phyloP scores from a whole-genome alignment of 2,888 invertebrate species.

The Melitaea athalia region DNA sequence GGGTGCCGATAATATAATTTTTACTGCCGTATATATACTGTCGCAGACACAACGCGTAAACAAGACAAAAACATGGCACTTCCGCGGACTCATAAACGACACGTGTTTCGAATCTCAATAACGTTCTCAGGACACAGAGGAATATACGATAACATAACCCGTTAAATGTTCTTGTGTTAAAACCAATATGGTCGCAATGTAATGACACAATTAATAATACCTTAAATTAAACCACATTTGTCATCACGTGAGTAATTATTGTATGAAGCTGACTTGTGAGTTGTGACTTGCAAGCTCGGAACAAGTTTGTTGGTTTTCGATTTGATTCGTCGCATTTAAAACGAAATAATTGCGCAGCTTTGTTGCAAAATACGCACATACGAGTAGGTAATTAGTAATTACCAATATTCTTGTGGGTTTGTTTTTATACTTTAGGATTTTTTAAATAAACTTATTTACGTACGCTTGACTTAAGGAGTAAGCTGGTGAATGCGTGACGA shows the following conservation, averaged over 20 bases:
- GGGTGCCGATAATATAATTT: conserved; percentile 61
- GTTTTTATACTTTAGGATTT: background rate
- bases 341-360: background rate
- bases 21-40: conserved; percentile 55
- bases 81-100: conserved; percentile 13
- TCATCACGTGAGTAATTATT: background rate
- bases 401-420: background rate
- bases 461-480: no score
- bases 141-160: conserved; percentile 3
- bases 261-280: background rate
- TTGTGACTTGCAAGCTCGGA: background rate
- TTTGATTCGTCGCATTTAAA: conserved; percentile 1
- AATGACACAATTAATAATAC: background rate
- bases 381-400: no score
- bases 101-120: conserved; percentile 31
- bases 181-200: conserved; percentile 1
- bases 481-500: no score
- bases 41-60: conserved; percentile 44
- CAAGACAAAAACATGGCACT: conserved; percentile 15
- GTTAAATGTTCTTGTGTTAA: conserved; percentile 3
- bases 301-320: conserved; percentile 2
- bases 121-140: conserved; percentile 1
- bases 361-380: background rate
- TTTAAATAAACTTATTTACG: background rate
- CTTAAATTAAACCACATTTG: background rate